Percentiles rank a stretch among this genome's conserved stretches.
These are phyloP conservation scores for Leptinotarsa rubiginosa DNA, from an alignment of 2,888 invertebrate species.

Conservation along the genomic window DNA sequence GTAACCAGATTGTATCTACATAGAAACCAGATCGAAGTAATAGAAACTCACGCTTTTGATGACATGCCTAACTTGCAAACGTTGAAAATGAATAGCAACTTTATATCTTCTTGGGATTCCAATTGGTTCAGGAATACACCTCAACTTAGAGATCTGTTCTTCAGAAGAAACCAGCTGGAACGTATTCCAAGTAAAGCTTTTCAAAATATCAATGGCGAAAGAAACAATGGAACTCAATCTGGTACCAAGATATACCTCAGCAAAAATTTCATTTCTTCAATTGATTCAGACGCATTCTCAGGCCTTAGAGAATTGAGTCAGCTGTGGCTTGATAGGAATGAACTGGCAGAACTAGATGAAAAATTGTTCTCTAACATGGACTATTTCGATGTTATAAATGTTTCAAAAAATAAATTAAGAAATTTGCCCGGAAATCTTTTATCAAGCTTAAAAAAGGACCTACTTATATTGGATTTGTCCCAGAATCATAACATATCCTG, in stretches of 20 bases:
- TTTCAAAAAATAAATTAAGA: conserved; percentile 46
- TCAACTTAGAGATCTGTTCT: conserved; percentile 52
- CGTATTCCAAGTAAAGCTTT: conserved; percentile 58
- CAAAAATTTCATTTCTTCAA: conserved; percentile 51
- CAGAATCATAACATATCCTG: conserved; percentile 47
- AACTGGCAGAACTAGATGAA: conserved; percentile 45
- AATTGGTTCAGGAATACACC: conserved; percentile 61
- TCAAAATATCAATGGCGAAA: conserved; percentile 53
- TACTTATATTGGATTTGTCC: conserved; percentile 43
- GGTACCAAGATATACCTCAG: conserved; percentile 53
- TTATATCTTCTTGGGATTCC: conserved; percentile 54
- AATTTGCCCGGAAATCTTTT: conserved; percentile 41
- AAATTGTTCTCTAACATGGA: conserved; percentile 46
- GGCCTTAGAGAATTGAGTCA: conserved; percentile 49
- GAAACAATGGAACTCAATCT: conserved; percentile 33
- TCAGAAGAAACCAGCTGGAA: conserved; percentile 56
- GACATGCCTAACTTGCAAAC: conserved; percentile 54
- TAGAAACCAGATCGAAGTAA: conserved; percentile 48
- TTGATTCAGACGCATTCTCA: conserved; percentile 48
- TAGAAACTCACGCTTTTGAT: conserved; percentile 51
- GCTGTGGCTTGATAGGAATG: conserved; percentile 54
- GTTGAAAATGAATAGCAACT: conserved; percentile 59
- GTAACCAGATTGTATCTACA: conserved; percentile 46
- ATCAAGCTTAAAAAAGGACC: conserved; percentile 28
- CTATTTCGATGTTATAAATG: conserved; percentile 40